Evolutionary conservation across 2,888 invertebrate genomes (phyloP), one percentile per base, ranked within the genome.

Genomic region (Diabrotica balteata): DNA sequence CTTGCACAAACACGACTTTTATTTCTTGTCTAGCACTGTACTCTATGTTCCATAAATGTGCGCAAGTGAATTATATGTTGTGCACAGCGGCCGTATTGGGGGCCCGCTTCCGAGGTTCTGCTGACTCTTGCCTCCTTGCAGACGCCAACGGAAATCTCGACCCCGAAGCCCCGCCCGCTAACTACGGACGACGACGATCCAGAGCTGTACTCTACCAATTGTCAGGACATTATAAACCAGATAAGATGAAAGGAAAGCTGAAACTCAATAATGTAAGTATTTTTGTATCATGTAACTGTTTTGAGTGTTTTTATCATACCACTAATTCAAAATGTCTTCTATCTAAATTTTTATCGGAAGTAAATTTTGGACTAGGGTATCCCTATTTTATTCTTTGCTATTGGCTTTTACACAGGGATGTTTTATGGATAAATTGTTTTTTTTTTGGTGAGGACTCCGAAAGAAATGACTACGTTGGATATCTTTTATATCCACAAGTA

Each of bases 181-280:
- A 95, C 87, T 96, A 96, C 87, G 95, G 95, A 78, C 87, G 97
- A 76, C 88, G 97, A 80, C 89, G 97, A 80, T 96, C 96, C 83
- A 89, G 97, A 81, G 97, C 97, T 53, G 97, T 97, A 68, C 91
- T 97, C 72, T 97, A 97, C 87, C 97, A 97, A 86, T 90, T 97
- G 79, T 97, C 96, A 77, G 97, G 97, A 73, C 97, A 97, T 86
- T 97, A 97, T 86, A 96, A 95, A 84, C 95, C 95, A 82, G 96
- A 96, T 85, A 94, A 94, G 84, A 91, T 91, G 86, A 94, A 97
- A 87, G 93, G 92, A 76, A 97, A 97, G 87, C 89, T 96, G 80
- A 96, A 96, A 87, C 88, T 97, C 78, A 96, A 96, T 86, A 97
- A 95, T 88, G 97, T 96, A 88, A 93, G 93, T 90, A 62, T 17